Base-by-base conservation (phyloP, 2,797 vertebrate genomes). In the Mastacembelus armatus region DNA sequence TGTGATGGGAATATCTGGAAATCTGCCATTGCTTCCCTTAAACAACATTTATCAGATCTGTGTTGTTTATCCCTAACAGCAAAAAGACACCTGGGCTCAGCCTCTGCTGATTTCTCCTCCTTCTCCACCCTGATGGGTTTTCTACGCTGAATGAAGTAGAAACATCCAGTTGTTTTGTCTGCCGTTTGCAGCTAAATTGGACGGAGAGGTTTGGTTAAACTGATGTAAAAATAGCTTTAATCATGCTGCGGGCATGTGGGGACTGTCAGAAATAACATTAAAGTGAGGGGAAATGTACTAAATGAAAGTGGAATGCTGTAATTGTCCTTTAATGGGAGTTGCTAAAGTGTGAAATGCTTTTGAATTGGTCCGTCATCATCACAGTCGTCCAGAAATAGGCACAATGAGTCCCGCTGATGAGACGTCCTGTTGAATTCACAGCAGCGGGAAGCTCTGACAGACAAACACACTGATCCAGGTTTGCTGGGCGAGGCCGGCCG, bases 181-280 rank as follows among this genome's bases (percentile, higher is more conserved):
- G 52, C 48, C 15, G 35, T 48, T 54, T 57, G 14, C 35, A 15
- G 47, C 64, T 67, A 58, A 65, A 63, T 65, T 40, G 61, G 50
- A 60, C 57, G 4, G 55, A 55, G 49, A 66, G 71, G 59, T 69
- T 71, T 11, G 35, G 33, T 18, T 50, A 36, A 77, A 73, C 22
- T 22, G 72, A 65, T 78, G 60, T 62, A 73, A 73, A 81, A 77
- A 85, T 77, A 77, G 82, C 74, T 78, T 51, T 72, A 80, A 77
- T 83, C 62, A 42, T 9, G 51, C 55, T 26, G 59, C 4, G 15
- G 62, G 68, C 44, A 16, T 54, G 71, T 27, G 44, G 43, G 49
- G 29, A 27, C 57, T 26, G 80, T 76, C 74, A 82, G 74, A 66
- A 83, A 74, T 47, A 68, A 65, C 82, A 77, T 81, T 55, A 71